Evolutionary conservation across 1,140 invertebrate genomes (phyloP).

Genomic region (Trichoplusia ni): DNA sequence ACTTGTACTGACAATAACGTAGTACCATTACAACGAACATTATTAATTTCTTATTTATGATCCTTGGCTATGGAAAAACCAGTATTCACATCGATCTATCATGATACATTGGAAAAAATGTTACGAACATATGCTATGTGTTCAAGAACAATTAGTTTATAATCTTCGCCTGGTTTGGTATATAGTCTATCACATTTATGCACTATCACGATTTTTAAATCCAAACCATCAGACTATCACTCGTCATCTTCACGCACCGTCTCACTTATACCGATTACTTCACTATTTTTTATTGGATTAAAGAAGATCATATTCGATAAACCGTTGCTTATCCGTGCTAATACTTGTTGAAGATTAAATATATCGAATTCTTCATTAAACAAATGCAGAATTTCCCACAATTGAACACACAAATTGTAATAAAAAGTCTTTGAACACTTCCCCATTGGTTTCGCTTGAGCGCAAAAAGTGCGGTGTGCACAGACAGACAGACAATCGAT

Average conservation of each 20-base stretch:
- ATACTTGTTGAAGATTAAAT: neutral
- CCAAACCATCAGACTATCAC: conserved; percentile 11
- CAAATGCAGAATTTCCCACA: neutral
- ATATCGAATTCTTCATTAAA: neutral
- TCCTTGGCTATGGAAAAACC: too few relatives aligned
- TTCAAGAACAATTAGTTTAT: too few relatives aligned
- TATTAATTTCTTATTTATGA: too few relatives aligned
- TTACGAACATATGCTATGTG: too few relatives aligned
- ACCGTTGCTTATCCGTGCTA: neutral
- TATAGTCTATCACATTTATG: conserved; percentile 13
- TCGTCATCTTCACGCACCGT: conserved; percentile 9
- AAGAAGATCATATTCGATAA: neutral
- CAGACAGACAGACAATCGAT: conserved; percentile 10
- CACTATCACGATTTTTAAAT: conserved; percentile 18
- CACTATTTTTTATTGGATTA: neutral
- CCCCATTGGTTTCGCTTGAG: conserved; percentile 3
- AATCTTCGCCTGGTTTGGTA: neutral
- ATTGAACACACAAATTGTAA: neutral
- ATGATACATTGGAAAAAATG: too few relatives aligned
- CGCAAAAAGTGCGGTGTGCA: conserved; percentile 11
- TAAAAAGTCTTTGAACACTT: neutral
- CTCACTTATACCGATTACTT: conserved; percentile 1
- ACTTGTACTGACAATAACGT: too few relatives aligned
- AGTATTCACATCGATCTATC: too few relatives aligned
- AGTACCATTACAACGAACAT: too few relatives aligned